phyloP scores from a whole-genome alignment of 2,888 invertebrate species.

The Volucella zonaria region DNA sequence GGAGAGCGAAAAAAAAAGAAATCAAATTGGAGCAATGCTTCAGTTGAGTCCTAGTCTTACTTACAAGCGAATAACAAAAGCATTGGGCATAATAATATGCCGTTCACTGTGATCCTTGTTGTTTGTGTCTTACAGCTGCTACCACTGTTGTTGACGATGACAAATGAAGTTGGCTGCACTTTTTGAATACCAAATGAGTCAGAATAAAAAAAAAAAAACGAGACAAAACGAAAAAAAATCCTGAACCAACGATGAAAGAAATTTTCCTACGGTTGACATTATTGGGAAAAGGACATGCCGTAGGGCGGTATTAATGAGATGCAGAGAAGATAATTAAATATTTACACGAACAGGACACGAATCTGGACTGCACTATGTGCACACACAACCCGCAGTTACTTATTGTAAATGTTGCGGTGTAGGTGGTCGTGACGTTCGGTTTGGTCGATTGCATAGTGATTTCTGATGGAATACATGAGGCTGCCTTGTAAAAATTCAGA shows the following conservation, averaged over 20 bases:
- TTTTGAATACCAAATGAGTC: slow-evolving; percentile 68
- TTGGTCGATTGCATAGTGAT: slow-evolving; percentile 21
- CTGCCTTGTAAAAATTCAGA: slow-evolving; percentile 36
- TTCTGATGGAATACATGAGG: not conserved
- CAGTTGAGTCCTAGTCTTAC: slow-evolving; percentile 43
- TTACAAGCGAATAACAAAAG: slow-evolving; percentile 53
- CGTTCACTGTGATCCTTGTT: slow-evolving; percentile 39
- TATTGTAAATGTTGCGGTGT: slow-evolving; percentile 51
- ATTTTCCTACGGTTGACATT: not conserved
- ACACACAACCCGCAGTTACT: slow-evolving; percentile 42
- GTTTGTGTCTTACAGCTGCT: not conserved
- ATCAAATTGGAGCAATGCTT: slow-evolving; percentile 55
- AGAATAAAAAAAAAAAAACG: not conserved
- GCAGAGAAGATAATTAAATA: slow-evolving; percentile 45
- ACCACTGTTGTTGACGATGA: slow-evolving; percentile 55
- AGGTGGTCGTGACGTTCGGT: slow-evolving; percentile 19
- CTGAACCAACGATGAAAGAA: not conserved
- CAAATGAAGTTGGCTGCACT: slow-evolving; percentile 70
- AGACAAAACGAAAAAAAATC: not conserved
- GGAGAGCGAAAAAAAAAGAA: not conserved
- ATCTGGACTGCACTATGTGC: slow-evolving; percentile 13
- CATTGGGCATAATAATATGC: slow-evolving; percentile 49
- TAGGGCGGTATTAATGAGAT: slow-evolving; percentile 27
- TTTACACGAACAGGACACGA: slow-evolving; percentile 29
- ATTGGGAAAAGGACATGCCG: slow-evolving; percentile 22